Conservation (phyloP, 2,113 vertebrate species). For the Helogale parvula region DNA sequence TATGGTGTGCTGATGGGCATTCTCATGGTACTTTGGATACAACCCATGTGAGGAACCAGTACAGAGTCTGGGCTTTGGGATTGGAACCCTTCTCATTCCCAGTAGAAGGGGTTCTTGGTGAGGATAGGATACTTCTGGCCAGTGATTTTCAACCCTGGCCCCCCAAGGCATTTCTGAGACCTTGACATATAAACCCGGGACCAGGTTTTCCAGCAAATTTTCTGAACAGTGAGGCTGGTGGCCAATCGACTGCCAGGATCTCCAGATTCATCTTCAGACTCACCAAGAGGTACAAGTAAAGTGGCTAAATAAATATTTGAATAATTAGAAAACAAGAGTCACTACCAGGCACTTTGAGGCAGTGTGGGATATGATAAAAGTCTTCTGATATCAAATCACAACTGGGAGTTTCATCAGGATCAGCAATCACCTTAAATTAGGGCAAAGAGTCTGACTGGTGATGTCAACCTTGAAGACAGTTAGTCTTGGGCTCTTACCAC, state of each 20-base stretch:
- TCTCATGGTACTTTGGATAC: background rate
- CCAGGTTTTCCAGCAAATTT: background rate
- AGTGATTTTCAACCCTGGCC: background rate
- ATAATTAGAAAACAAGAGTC: background rate
- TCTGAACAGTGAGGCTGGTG: background rate
- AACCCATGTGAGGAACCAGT: background rate
- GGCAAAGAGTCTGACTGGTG: background rate
- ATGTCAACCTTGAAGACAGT: background rate
- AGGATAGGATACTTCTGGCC: background rate
- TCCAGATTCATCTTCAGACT: background rate
- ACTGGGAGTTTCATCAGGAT: background rate
- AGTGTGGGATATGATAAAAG: background rate
- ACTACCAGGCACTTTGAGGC: background rate
- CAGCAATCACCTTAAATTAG: background rate
- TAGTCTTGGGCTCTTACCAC: fast-evolving
- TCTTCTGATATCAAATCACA: background rate
- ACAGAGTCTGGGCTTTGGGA: background rate
- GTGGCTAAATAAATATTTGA: background rate
- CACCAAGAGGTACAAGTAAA: background rate
- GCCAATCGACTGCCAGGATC: background rate
- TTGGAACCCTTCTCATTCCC: background rate
- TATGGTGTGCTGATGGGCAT: background rate
- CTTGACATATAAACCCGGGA: background rate
- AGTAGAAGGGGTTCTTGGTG: background rate
- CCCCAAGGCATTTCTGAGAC: background rate